These are phyloP conservation scores for Chitala chitala DNA, from an alignment of 2,113 vertebrate species.

Conservation along the genomic window DNA sequence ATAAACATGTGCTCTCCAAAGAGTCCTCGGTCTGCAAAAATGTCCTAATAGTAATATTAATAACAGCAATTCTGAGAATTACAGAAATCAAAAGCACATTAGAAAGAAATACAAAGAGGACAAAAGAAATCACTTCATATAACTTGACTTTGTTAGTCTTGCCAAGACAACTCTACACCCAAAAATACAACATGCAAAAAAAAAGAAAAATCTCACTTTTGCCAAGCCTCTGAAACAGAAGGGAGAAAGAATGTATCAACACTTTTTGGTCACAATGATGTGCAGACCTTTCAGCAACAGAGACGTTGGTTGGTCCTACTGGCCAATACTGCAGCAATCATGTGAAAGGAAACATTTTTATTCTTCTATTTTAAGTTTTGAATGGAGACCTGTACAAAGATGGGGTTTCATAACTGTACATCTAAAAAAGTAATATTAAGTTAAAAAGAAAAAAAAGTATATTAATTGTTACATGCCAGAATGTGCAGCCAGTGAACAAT, in stretches of 20 bases:
- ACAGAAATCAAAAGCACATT: constrained; percentile 31
- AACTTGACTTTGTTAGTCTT: constrained; percentile 17
- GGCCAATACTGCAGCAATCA: constrained; percentile 18
- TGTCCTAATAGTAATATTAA: not conserved
- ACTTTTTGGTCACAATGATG: constrained; percentile 3
- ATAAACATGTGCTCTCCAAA: constrained; percentile 1
- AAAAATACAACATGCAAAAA: constrained; percentile 15
- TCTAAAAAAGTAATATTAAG: not conserved
- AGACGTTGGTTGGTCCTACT: constrained; percentile 15
- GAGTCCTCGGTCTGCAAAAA: constrained; percentile 5
- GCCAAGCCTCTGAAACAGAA: constrained; percentile 25
- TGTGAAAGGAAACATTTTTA: not conserved
- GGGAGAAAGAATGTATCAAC: constrained; percentile 4
- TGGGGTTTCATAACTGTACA: not conserved
- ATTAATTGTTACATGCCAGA: not conserved
- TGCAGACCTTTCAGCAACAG: not conserved
- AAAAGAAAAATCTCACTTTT: constrained; percentile 12
- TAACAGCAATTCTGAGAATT: constrained; percentile 8
- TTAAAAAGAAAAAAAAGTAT: constrained; percentile 7
- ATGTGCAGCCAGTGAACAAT: not conserved
- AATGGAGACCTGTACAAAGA: constrained; percentile 12
- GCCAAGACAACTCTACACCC: constrained; percentile 18
- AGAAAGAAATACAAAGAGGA: constrained; percentile 9
- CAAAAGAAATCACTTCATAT: not conserved
- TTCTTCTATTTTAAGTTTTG: not conserved